Base-by-base conservation (phyloP, 1,140 invertebrate genomes). In the Drosophila punjabiensis region DNA sequence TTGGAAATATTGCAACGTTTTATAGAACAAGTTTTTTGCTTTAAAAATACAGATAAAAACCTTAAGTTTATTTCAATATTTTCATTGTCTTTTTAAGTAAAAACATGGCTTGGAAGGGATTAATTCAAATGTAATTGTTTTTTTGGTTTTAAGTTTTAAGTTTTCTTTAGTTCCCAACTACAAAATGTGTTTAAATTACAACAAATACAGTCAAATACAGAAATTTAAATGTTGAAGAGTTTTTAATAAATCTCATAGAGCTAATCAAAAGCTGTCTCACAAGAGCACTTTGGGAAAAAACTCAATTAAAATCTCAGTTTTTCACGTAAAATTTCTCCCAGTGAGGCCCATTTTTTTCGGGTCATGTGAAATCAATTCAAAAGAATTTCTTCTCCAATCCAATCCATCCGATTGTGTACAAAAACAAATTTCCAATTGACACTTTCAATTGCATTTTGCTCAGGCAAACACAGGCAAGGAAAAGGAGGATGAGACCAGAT, bases 401-500 rank as follows among this genome's bases (percentile, higher is more conserved):
- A 28, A 48, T 76, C 58, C 18, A 58, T 79, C 24, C 74, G 70
- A 70, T 84, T 79, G 61, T 39, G 13, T 52, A 63, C 45, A 61
- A 79, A 67, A 83, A 53, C 32, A 74, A 73, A 67, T 63, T 63
- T 74, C 56, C 70, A 77, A 77, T 87, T 82, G 82, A 86, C 79
- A 79, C 80, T 68, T 70, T 45, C 60, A 70, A 88, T 78, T 89
- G 78, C 79, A 89, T 76, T 79, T 79, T 58, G 13, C 53, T 60
- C 59, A 41, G 50, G 82, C 35, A 81, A 85, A 82, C 75, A 84
- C 75, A 84, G 45, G 73, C 45, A 13, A 53, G 52, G 20, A 43
- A 47, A 20, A 32, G 11, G 20, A 4, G 9, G 18, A 37, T 56
- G 33, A 8, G 8, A 37, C 7, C 18, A 56, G 30, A 28, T 62